These are phyloP conservation scores for Campoplex capitator DNA, from an alignment of 2,888 invertebrate species.

Conservation along the genomic window DNA sequence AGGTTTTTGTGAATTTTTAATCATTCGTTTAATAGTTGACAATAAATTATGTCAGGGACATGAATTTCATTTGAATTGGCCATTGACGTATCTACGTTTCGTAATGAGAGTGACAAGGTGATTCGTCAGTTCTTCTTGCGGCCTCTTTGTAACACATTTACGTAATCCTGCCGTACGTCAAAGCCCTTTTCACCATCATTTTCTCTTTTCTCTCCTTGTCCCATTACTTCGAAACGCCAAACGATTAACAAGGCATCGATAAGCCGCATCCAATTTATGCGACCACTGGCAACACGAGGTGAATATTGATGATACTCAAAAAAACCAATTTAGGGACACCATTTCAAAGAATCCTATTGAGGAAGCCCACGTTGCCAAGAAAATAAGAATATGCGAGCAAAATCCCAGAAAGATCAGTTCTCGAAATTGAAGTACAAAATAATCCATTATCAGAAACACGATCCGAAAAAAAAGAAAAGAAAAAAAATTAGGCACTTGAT, in stretches of 20 bases:
- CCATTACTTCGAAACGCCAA: constrained; percentile 4
- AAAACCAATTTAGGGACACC: too few relatives aligned
- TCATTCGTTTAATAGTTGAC: constrained; percentile 1
- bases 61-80: constrained; percentile 8
- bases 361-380: too few relatives aligned
- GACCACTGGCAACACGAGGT: not conserved
- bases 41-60: constrained; percentile 8
- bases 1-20: not conserved
- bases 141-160: constrained; percentile 58
- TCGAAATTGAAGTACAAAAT: not conserved
- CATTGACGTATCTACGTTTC: constrained; percentile 5
- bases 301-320: constrained; percentile 6
- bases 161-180: constrained; percentile 49
- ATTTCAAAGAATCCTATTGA: too few relatives aligned
- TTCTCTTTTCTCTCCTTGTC: not conserved
- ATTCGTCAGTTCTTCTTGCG: constrained; percentile 37
- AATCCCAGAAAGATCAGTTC: too few relatives aligned
- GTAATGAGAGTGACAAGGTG: constrained; percentile 34
- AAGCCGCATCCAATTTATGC: not conserved
- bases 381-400: too few relatives aligned
- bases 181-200: constrained; percentile 41
- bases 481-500: too few relatives aligned
- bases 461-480: not conserved
- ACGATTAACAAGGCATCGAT: constrained; percentile 2
- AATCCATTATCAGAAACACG: not conserved